Conservation (phyloP, 2,888 invertebrate species). For the Antitype chi region DNA sequence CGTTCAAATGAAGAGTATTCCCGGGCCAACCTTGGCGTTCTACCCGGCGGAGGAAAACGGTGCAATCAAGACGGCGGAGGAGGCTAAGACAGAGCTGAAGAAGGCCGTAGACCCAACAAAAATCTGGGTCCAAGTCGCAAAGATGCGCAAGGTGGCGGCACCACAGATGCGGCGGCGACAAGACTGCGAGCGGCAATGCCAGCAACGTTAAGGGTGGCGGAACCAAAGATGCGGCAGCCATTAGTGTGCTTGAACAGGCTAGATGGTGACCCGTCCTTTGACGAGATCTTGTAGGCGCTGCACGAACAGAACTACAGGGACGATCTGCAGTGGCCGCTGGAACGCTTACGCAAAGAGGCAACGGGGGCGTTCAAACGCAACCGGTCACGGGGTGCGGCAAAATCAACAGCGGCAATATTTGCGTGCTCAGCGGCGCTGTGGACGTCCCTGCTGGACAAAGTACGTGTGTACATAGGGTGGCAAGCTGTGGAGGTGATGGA, state of each 20-base stretch:
- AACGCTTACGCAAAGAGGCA: background rate
- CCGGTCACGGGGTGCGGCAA: background rate
- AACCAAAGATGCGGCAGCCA: fast-evolving
- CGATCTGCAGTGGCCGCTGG: background rate
- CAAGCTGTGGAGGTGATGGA: slow-evolving; percentile 35
- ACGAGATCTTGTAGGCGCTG: fast-evolving
- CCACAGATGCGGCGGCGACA: fast-evolving
- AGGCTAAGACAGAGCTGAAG: background rate
- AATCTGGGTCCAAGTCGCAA: background rate
- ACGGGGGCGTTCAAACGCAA: slow-evolving; percentile 24
- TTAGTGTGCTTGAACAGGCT: background rate
- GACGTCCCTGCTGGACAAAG: background rate
- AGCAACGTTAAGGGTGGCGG: fast-evolving
- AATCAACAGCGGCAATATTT: fast-evolving
- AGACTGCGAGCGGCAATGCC: background rate
- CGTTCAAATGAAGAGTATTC: fast-evolving
- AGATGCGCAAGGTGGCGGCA: background rate
- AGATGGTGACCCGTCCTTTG: background rate
- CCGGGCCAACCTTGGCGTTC: background rate
- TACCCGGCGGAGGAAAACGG: background rate
- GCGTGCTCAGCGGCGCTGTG: background rate
- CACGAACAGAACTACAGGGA: slow-evolving; percentile 13
- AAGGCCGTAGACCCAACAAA: background rate
- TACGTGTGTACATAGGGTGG: slow-evolving; percentile 52
- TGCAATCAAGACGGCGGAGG: slow-evolving; percentile 7